Base-by-base conservation (phyloP, 2,888 invertebrate genomes). In the Maniola hyperantus region DNA sequence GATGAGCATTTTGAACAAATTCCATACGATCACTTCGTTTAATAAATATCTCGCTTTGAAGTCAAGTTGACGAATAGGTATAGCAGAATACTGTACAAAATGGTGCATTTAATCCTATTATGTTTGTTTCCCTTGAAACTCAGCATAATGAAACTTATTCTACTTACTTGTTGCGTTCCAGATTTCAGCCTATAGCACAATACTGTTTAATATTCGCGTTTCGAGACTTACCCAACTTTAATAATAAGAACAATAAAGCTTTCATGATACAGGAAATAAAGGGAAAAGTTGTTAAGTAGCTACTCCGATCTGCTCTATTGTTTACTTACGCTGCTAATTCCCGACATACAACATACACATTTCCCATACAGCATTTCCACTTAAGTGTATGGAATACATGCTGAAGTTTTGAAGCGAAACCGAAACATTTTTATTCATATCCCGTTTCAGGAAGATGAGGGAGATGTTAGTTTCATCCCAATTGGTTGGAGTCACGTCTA, bases 121-220 rank as follows among this genome's bases (percentile, higher is more conserved):
- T 36, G n/a, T 57, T 57, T 57, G 57, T 42, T 42, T 39, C 20
- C 13, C 54, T 54, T 34, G 34, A 57, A 39, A 20, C 57, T 13
- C 57, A 57, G 57, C 42, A 15, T 15, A 58, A 44, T 46, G 44
- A 33, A 58, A 59, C 46, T 58, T 46, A 44, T 26, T 44, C 26
- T 58, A 36, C 54, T 10, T 36, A 44, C 58, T 48, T 59, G 34
- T 50, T 36, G 60, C 60, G 48, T 60, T 26, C 53, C 53, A 51
- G 51, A 62, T 53, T 61, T 26, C 62, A 51, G 51, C 51, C 53
- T 62, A 42, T 61, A 61, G 36, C 10, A 62, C 53, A 62, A 53
- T 42, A 53, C 33, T 53, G 42, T 53, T 62, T 26, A 42, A 53
- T 62, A 42, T 62, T 62, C 62, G n/a, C 15, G 51, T 42, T 53